Evolutionary conservation across 2,888 invertebrate species (phyloP), one percentile per base, ranked within the genome.

Genomic region (Scotopteryx bipunctaria): DNA sequence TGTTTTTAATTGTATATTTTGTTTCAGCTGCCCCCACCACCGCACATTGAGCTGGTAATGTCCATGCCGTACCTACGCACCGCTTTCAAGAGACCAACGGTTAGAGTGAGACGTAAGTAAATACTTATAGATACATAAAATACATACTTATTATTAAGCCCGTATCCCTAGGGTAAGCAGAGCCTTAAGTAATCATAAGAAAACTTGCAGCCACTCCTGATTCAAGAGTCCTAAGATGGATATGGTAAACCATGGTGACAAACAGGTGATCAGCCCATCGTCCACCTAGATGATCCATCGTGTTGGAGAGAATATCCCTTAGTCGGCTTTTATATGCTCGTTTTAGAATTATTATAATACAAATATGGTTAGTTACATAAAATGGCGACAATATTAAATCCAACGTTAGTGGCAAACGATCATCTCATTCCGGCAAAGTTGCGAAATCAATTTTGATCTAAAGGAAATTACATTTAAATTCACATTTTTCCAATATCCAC

Each of bases 1-100:
- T n/a, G 8, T 11, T 0, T 3, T 5, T 11, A 4, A 2, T 4
- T 11, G 23, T 27, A 33, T 37, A 16, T 32, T 38, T n/a, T n/a
- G n/a, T n/a, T 50, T 8, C 86, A 94, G 93, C 83, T 94, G 63
- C 94, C 94, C 42, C 94, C 94, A 1, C 94, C 94, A 2, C 94
- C 94, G 5, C 94, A 94, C 84, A 93, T 94, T 76, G 94, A 94
- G 75, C 85, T 94, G 65, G 93, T 94, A 67, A 93, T 94, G 88
- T 93, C 93, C 38, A 94, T 94, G 86, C 92, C 93, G 1, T 92
- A 93, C 75, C 89, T 93, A 29, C 92, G 92, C 74, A 93, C 93
- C 33, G 93, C 93, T 5, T 89, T 93, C 73, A 92, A 93, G 58
- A 86, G 92, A 62, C 93, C 93, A 6, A 86, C 93, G 1, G 93